Base-by-base conservation (phyloP, 2,797 vertebrate species). In the Hydrocynus forskahlii region DNA sequence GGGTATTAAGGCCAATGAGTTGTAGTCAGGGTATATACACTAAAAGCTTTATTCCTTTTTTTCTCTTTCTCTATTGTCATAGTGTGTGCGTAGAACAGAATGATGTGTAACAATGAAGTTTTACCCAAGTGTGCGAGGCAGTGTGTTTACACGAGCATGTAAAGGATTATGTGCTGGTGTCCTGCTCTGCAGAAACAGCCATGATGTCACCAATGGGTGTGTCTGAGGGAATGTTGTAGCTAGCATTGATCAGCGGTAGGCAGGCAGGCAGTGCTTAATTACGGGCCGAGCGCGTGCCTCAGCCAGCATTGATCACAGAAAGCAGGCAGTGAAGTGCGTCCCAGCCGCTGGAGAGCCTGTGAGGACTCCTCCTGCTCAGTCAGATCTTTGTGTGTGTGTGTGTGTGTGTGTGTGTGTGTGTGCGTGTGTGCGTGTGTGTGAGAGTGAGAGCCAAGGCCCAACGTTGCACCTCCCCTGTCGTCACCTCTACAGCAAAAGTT, bases 291-390 rank as follows among this genome's bases (percentile, higher is more conserved):
- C 54, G 57, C 52, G 68, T 19, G 70, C 50, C 76, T 64, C 35
- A 55, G 78, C 55, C 76, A 75, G 69, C 81, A 86, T 83, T 85
- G 76, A 86, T 86, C 81, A 79, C 83, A 79, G 64, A 14, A 63
- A 74, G 38, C 81, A 77, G 68, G 80, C 81, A 79, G 76, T 76
- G 69, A 67, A 84, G 62, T 66, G 60, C 21, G 55, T 19, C 38
- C 19, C 29, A 35, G 63, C 17, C 23, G 7, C 52, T 52, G 48
- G 43, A 66, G 57, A 57, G 69, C 14, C 45, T 74, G 68, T 74
- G 23, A 78, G 67, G 52, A 23, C 73, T 74, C 62, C 29, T 2
- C 68, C 57, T 72, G 62, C 77, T 78, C 43, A 50, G 59, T 71
- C 73, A 81, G 43, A 80, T 82, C 38, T 78, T 45, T 52, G 25